Evolutionary conservation across 1,140 invertebrate genomes (phyloP), one percentile per base, ranked within the genome.

Genomic region (Microplitis mediator): DNA sequence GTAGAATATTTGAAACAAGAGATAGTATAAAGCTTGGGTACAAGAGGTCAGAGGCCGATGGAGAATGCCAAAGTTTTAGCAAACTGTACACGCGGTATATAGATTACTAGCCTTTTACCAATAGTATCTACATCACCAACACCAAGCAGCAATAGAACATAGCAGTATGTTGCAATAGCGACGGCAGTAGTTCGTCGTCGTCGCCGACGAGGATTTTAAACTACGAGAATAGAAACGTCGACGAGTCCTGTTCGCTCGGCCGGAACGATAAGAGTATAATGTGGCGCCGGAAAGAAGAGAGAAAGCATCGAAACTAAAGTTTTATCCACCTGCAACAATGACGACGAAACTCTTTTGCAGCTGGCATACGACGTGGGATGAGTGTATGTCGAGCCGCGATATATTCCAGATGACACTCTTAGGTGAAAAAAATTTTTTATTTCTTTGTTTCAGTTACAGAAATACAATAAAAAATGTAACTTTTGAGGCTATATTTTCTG

Each of bases 181-280:
- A 23, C 23, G 23, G 23, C 23, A 23, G 39, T 11, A 45, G 39
- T 45, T 45, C 39, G 6, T 45, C 3, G 6, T 54, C 5, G 52
- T 16, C 52, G 13, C 1, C 45, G 45, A 50, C 45, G 45, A 54
- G 52, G n/a, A 54, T 54, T 54, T 54, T 54, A 4, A 58, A 4
- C 56, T 23, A 31, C 3, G 56, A 23, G 56, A 58, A 45, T 6
- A 45, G 39, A 45, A 45, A 45, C 39, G 8, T 0, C 39, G 6
- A 45, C 5, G 39, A 45, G 39, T 9, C 14, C 56, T 16, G 56
- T 31, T 58, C 23, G 56, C 23, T 58, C 56, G 56, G 4, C 16
- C 56, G 56, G 23, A 58, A 58, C 56, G 56, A 58, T 58, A 58
- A 58, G 56, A 23, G 56, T 58, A 58, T 58, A 58, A 58, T 58